Base-by-base conservation (phyloP, 2,113 vertebrate genomes). In the Larimichthys polyactis region DNA sequence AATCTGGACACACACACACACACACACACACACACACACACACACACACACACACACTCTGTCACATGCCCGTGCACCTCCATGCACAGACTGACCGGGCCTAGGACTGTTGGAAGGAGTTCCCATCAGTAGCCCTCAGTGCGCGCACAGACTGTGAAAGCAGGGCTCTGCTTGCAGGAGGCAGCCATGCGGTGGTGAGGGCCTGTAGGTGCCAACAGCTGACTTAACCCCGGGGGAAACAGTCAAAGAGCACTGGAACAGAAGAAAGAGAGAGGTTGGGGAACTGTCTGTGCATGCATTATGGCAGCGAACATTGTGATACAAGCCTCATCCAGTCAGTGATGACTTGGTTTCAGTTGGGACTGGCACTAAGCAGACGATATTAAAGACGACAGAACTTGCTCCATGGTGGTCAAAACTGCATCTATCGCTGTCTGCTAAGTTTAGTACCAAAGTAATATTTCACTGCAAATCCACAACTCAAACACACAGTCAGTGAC, bases 121-220 rank as follows among this genome's bases (percentile, higher is more conserved):
- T 71, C 32, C 72, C 78, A 63, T 76, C 74, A 64, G 52, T n/a
- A 43, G 57, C 49, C 75, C 12, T 75, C n/a, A 8, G 68, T 73
- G 81, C 83, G 72, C 79, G 81, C 83, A 73, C 79, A 82, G 84
- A 36, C 87, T 67, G 64, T 72, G 71, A 73, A 40, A 72, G 81
- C 70, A 20, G 22, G 52, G 63, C 74, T 79, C 36, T 73, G 85
- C 75, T 92, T 46, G 65, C 73, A 84, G 84, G 79, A 79, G 7
- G 67, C 74, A 59, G 78, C 86, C 78, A 89, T 89, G 84, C 62
- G 63, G 74, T 57, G 62, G 66, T 52, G 75, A 89, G 46, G 81
- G 62, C 82, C 79, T 79, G 82, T 51, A 68, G 86, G 84, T 89
- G 88, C 87, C 84, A 93, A 90, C 92, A 92, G 92, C 90, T 92